phyloP scores from a whole-genome alignment of 2,888 invertebrate species.

The Drosophila recens region DNA sequence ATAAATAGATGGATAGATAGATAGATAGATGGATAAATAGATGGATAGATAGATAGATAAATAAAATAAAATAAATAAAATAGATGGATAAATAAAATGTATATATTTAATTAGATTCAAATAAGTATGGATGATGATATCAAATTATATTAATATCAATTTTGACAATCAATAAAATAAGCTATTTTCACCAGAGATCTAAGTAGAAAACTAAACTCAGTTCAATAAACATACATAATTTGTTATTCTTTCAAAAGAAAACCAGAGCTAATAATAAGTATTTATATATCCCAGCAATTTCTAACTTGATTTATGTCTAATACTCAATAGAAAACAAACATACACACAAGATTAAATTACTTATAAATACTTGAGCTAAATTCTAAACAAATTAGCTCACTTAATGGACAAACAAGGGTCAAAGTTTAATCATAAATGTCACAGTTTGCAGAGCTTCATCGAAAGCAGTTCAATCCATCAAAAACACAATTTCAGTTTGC shows the following conservation, averaged over 20 bases:
- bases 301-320: not conserved
- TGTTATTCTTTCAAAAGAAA: no score
- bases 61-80: no score
- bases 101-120: not conserved
- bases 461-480: not conserved
- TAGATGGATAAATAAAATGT: no score
- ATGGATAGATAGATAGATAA: no score
- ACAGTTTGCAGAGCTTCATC: not conserved
- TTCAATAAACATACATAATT: no score
- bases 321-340: not conserved
- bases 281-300: not conserved
- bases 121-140: not conserved
- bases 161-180: no score
- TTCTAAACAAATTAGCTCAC: conserved; percentile 15
- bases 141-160: no score
- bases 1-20: no score
- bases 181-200: no score
- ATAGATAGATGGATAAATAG: no score
- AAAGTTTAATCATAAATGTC: conserved; percentile 25
- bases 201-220: no score
- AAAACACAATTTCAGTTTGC: conserved; percentile 19
- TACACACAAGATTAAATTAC: not conserved
- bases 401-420: conserved; percentile 15
- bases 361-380: conserved; percentile 9
- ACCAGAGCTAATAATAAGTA: no score